A percentile compares a stretch with the other conserved stretches of the same genome.
Conservation (phyloP, 2,888 invertebrate species). For the Leptopterna dolabrata region DNA sequence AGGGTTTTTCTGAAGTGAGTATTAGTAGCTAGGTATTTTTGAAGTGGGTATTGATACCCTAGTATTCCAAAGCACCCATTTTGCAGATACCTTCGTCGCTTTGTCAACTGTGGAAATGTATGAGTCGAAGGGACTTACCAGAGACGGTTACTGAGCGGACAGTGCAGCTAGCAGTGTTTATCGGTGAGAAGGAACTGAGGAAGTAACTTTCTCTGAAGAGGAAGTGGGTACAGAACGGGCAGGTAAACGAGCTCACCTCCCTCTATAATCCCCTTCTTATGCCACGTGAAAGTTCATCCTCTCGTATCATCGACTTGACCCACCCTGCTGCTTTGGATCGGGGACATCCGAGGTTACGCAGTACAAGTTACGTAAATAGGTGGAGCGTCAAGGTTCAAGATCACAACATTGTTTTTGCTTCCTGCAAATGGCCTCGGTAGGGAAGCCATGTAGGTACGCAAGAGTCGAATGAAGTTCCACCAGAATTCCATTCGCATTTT, state of each 20-base stretch:
- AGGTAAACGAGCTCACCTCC: constrained; percentile 8
- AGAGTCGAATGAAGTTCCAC: too few relatives aligned
- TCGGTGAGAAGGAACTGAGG: not conserved
- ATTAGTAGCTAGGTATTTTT: too few relatives aligned
- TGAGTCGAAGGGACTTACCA: not conserved
- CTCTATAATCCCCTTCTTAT: not conserved
- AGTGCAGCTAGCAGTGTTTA: not conserved
- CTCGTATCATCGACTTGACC: not conserved
- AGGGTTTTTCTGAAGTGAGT: too few relatives aligned
- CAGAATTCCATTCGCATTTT: too few relatives aligned
- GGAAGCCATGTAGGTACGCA: too few relatives aligned
- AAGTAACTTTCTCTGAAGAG: not conserved
- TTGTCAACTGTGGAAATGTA: too few relatives aligned
- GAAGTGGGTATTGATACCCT: too few relatives aligned
- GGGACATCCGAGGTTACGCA: not conserved
- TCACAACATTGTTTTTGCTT: not conserved
- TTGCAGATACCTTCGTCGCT: too few relatives aligned
- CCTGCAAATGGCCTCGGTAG: too few relatives aligned
- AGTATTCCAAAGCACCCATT: too few relatives aligned
- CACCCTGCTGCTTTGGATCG: not conserved
- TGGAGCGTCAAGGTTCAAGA: not conserved
- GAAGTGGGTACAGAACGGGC: not conserved
- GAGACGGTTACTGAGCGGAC: not conserved
- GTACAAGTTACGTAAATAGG: not conserved
- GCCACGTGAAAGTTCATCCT: not conserved